Evolutionary conservation across 2,888 invertebrate genomes (phyloP).

Genomic region (Ommatoiulus sabulosus): DNA sequence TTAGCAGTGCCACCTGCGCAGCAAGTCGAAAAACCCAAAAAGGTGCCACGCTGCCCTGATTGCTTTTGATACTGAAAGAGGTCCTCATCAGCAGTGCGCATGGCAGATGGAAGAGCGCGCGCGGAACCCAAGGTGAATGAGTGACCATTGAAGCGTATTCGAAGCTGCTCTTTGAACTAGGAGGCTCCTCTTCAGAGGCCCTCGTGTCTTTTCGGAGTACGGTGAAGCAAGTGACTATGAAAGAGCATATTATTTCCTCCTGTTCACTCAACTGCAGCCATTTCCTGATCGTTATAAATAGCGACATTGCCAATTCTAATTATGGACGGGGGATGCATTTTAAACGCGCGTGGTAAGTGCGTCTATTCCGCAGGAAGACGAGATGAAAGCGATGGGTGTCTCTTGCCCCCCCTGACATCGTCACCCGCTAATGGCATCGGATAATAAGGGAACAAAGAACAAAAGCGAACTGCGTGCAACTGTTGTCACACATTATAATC

Average conservation of each 20-base stretch:
- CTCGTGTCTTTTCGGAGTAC: neutral
- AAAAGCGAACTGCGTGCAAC: neutral
- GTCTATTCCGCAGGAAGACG: neutral
- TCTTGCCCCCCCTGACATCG: neutral
- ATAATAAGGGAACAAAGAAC: slow-evolving; percentile 26
- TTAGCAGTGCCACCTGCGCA: too few species aligned
- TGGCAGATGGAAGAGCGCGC: neutral
- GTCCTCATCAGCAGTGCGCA: too few species aligned
- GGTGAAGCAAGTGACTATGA: neutral
- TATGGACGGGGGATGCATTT: slow-evolving; percentile 4
- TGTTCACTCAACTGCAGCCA: slow-evolving; percentile 22
- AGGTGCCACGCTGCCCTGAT: too few species aligned
- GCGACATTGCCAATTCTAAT: slow-evolving; percentile 40
- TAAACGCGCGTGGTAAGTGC: slow-evolving; percentile 6
- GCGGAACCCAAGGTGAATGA: too few species aligned
- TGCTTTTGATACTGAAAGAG: too few species aligned
- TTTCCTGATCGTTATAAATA: slow-evolving; percentile 36
- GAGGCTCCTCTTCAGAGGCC: neutral
- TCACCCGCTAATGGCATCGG: slow-evolving; percentile 24
- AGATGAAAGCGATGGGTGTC: slow-evolving; percentile 17
- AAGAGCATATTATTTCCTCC: neutral
- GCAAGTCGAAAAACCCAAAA: too few species aligned
- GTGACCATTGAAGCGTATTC: too few species aligned
- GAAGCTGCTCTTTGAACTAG: neutral
- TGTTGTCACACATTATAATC: slow-evolving; percentile 43